A percentile compares a stretch with the other conserved stretches of the same genome.
phyloP scores from a whole-genome alignment of 2,797 vertebrate species.

The Chelidonichthys spinosus region DNA sequence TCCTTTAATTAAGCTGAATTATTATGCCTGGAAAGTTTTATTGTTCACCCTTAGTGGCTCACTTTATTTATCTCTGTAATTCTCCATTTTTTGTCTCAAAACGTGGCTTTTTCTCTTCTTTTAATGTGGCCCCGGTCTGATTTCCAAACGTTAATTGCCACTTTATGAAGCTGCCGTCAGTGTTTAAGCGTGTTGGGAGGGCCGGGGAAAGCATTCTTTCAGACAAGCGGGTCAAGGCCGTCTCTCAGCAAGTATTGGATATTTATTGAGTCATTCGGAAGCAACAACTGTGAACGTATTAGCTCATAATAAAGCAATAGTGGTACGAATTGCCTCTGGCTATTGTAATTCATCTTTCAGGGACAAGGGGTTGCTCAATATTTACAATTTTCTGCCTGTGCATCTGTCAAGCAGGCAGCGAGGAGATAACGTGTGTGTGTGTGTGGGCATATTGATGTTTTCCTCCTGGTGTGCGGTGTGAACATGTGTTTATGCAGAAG shows the following conservation, averaged over 20 bases:
- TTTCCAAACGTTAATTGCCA: slow-evolving; percentile 83
- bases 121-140: slow-evolving; percentile 64
- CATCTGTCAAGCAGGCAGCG: slow-evolving; percentile 27
- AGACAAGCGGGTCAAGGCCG: slow-evolving; percentile 76
- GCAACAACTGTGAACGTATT: slow-evolving; percentile 77
- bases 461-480: slow-evolving; percentile 3
- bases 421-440: slow-evolving; percentile 44
- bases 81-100: slow-evolving; percentile 67
- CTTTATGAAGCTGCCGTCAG: slow-evolving; percentile 76
- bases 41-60: slow-evolving; percentile 55
- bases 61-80: slow-evolving; percentile 75
- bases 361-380: slow-evolving; percentile 69
- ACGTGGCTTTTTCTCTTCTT: slow-evolving; percentile 15
- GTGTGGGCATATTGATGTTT: slow-evolving; percentile 8
- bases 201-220: slow-evolving; percentile 38
- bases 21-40: slow-evolving; percentile 64
- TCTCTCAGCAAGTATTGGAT: slow-evolving; percentile 77
- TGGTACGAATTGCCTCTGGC: slow-evolving; percentile 61
- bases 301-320: slow-evolving; percentile 78
- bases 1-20: slow-evolving; percentile 79
- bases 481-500: slow-evolving; percentile 16
- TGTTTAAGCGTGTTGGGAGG: slow-evolving; percentile 63
- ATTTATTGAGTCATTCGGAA: slow-evolving; percentile 81
- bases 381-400: slow-evolving; percentile 64
- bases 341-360: slow-evolving; percentile 68